phyloP scores from a whole-genome alignment of 2,888 invertebrate species.

The Campoplex capitator region DNA sequence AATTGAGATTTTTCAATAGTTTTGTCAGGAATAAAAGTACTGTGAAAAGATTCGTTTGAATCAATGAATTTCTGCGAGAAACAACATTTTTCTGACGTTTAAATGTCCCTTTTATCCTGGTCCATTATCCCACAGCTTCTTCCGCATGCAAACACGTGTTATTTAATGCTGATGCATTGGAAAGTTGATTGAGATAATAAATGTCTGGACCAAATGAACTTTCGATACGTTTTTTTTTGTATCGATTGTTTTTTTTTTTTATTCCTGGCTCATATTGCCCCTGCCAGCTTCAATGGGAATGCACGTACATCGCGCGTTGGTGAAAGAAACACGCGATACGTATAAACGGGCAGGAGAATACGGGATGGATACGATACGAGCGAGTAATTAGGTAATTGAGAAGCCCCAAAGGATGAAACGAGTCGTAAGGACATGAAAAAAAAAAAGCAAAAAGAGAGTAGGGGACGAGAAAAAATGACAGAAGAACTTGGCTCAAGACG shows the following conservation, averaged over 20 bases:
- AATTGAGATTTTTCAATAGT: too few relatives aligned
- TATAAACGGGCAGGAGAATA: slow-evolving; percentile 2
- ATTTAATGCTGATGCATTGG: neutral
- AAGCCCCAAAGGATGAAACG: slow-evolving; percentile 44
- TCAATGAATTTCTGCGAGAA: neutral
- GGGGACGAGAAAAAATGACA: slow-evolving; percentile 27
- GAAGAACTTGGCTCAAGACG: slow-evolving; percentile 4
- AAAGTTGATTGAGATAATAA: neutral
- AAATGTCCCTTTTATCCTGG: neutral
- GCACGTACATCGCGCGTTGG: neutral
- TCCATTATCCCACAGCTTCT: neutral
- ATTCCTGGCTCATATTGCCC: slow-evolving; percentile 1
- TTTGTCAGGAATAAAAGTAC: too few relatives aligned
- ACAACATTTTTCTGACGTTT: neutral
- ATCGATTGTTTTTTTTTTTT: neutral
- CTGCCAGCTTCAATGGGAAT: neutral
- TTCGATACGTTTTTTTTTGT: neutral
- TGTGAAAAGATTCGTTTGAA: too few relatives aligned
- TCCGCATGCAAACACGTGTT: neutral
- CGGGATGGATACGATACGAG: slow-evolving; percentile 46
- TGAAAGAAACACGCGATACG: neutral
- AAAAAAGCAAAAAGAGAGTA: neutral
- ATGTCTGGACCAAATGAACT: neutral
- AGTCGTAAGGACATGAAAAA: slow-evolving; percentile 22
- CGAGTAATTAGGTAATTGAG: slow-evolving; percentile 62